Evolutionary conservation across 2,797 vertebrate genomes (phyloP).

Genomic region (Acrossocheilus fasciatus): DNA sequence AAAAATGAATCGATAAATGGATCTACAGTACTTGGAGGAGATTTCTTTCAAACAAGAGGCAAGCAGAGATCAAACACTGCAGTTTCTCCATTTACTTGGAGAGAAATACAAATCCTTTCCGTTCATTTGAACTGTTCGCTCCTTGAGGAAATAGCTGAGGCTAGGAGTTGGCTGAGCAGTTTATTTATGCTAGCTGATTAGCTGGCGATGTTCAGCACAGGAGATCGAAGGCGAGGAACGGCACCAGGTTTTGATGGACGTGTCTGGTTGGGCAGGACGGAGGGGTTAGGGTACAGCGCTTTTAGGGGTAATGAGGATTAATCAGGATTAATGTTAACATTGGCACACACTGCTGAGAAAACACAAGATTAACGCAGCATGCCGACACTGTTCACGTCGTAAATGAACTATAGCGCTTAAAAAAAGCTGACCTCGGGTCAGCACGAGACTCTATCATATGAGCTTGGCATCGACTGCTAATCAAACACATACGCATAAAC

Average conservation of each 20-base stretch:
- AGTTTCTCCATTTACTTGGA: conserved; percentile 10
- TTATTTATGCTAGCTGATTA: conserved; percentile 86
- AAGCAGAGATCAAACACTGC: conserved; percentile 53
- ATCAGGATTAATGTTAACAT: conserved; percentile 77
- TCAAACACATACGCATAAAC: conserved; percentile 46
- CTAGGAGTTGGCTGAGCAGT: conserved; percentile 50
- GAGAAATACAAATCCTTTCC: conserved; percentile 12
- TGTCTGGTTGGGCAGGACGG: conserved; percentile 39
- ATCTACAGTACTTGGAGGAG: conserved; percentile 16
- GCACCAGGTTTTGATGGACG: conserved; percentile 57
- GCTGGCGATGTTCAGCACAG: conserved; percentile 32
- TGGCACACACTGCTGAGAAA: conserved; percentile 67
- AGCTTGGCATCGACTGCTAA: conserved; percentile 29
- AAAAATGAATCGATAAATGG: conserved; percentile 26
- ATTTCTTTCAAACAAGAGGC: conserved; percentile 51
- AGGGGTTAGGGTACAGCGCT: conserved; percentile 70
- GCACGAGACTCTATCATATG: conserved; percentile 37
- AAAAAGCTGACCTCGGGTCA: conserved; percentile 29
- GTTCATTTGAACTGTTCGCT: conserved; percentile 22
- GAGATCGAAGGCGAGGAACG: conserved; percentile 63
- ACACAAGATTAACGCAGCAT: conserved; percentile 61
- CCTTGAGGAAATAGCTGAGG: conserved; percentile 50
- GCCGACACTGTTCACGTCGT: conserved; percentile 46
- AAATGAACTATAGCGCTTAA: conserved; percentile 37
- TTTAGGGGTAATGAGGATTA: conserved; percentile 78